Evolutionary conservation across 2,888 invertebrate genomes (phyloP).

Genomic region (Abrostola triplasia): DNA sequence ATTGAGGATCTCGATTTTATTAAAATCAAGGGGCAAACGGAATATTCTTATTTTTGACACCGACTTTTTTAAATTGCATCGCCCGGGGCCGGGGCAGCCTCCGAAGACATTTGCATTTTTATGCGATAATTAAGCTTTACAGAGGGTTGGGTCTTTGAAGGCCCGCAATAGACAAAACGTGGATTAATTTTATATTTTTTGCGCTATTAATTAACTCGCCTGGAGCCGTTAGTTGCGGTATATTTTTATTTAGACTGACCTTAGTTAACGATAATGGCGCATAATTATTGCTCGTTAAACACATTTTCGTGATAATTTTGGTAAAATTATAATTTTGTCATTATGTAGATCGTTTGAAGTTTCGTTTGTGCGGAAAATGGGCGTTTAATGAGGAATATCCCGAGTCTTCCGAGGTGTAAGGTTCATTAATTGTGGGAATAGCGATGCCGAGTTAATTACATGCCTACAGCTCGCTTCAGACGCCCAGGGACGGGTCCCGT

Average conservation of each 20-base stretch:
- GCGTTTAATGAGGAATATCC: slow-evolving; percentile 2
- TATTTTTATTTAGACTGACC: slow-evolving; percentile 42
- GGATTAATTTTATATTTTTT: slow-evolving; percentile 56
- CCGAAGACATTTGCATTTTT: slow-evolving; percentile 68
- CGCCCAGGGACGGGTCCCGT: too few species aligned
- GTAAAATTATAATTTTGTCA: slow-evolving; percentile 34
- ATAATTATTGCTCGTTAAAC: slow-evolving; percentile 36
- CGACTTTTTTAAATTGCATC: slow-evolving; percentile 57
- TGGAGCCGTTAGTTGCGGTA: slow-evolving; percentile 44
- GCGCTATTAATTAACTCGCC: slow-evolving; percentile 50
- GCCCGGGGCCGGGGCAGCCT: slow-evolving; percentile 36
- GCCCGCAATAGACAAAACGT: slow-evolving; percentile 36
- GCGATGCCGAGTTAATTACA: neutral
- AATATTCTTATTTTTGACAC: slow-evolving; percentile 53
- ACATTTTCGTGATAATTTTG: slow-evolving; percentile 34
- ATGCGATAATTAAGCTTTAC: slow-evolving; percentile 63
- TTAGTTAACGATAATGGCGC: slow-evolving; percentile 50
- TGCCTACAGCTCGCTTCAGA: neutral
- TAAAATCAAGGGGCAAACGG: slow-evolving; percentile 50
- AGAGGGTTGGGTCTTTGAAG: slow-evolving; percentile 32
- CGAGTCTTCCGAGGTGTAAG: neutral
- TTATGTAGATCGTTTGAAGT: slow-evolving; percentile 32
- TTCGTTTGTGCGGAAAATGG: slow-evolving; percentile 18
- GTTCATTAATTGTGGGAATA: slow-evolving; percentile 3
- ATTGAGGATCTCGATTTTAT: slow-evolving; percentile 55